Conservation (phyloP, 1,140 invertebrate genomes). For the Bemisia tabaci region DNA sequence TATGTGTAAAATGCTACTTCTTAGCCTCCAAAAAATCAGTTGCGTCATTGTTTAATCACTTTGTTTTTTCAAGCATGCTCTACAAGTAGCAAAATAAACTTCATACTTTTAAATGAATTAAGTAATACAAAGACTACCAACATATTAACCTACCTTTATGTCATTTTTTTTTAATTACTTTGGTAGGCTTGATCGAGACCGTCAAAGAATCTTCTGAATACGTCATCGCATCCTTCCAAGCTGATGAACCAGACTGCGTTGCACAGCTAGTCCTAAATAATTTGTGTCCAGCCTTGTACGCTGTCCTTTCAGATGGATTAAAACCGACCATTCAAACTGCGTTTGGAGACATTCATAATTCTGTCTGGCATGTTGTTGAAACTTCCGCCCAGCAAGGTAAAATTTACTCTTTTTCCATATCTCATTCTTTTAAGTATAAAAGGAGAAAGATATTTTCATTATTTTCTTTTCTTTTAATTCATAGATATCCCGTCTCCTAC, state of each 20-base stretch:
- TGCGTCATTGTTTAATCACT: no score
- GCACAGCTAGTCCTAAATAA: constrained; percentile 54
- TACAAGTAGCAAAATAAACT: no score
- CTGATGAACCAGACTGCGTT: constrained; percentile 33
- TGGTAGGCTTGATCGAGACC: constrained; percentile 45
- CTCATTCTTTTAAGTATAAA: no score
- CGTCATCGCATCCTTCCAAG: constrained; percentile 32
- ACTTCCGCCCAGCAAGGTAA: constrained; percentile 70
- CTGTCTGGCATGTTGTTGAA: constrained; percentile 78
- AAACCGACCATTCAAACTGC: constrained; percentile 65
- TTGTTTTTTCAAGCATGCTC: no score
- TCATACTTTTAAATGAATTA: no score
- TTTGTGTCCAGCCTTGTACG: constrained; percentile 70
- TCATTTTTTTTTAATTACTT: no score
- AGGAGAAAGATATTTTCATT: no score
- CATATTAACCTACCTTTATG: no score
- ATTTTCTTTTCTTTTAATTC: no score
- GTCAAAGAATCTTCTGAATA: constrained; percentile 51
- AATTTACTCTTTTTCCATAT: not conserved
- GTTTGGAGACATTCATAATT: constrained; percentile 73
- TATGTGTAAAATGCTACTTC: no score
- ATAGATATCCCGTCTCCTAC: not conserved
- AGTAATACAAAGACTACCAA: not conserved
- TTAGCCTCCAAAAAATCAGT: no score
- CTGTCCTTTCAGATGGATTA: constrained; percentile 67